Conservation (phyloP, 2,113 vertebrate genomes). For the Dipodomys merriami region DNA sequence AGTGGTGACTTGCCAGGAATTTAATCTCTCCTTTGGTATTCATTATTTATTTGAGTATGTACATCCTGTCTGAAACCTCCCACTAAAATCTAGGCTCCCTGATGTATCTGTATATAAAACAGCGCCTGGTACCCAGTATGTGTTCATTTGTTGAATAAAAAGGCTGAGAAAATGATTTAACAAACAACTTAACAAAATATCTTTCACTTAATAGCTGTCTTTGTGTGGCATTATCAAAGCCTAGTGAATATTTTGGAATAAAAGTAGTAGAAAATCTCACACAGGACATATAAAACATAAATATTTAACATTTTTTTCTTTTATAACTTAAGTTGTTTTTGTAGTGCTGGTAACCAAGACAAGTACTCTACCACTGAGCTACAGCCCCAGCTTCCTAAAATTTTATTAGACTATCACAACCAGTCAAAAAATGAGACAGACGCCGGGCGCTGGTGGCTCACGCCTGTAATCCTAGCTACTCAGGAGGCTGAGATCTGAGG, state of each 20-base stretch:
- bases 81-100: neutral
- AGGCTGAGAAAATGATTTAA: neutral
- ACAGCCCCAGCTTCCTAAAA: neutral
- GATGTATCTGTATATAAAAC: neutral
- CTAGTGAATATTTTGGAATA: neutral
- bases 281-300: neutral
- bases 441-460: too few relatives aligned
- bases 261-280: neutral
- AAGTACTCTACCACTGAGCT: neutral
- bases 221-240: neutral
- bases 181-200: neutral
- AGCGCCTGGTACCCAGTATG: neutral
- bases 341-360: neutral
- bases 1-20: neutral
- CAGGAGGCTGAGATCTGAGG: too few relatives aligned
- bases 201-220: neutral
- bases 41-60: neutral
- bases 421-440: neutral
- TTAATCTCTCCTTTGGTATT: neutral
- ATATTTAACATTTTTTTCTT: neutral
- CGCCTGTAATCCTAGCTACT: too few relatives aligned
- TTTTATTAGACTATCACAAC: neutral
- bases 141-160: neutral
- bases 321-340: neutral
- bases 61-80: too few relatives aligned